A percentile compares a stretch with the other conserved stretches of the same genome.
Evolutionary conservation across 2,797 vertebrate genomes (phyloP).

Genomic region (Okamejei kenojei): DNA sequence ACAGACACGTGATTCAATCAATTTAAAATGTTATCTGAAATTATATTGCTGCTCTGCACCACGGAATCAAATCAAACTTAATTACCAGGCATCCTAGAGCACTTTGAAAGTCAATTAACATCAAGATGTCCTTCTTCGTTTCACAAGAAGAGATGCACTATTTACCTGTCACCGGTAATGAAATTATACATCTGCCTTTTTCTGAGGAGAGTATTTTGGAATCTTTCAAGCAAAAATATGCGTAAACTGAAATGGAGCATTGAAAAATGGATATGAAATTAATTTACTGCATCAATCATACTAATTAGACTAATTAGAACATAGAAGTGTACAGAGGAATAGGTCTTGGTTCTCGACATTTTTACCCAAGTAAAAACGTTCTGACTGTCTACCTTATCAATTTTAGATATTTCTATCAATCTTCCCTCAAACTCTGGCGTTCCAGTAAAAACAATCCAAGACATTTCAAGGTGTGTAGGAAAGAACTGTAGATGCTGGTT

Average conservation of each 20-base stretch:
- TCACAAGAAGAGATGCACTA: conserved; percentile 49
- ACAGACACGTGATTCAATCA: conserved; percentile 44
- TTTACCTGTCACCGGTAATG: conserved; percentile 55
- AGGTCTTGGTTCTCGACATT: too few species aligned
- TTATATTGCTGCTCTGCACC: conserved; percentile 45
- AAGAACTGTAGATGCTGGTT: too few species aligned
- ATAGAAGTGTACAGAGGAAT: too few species aligned
- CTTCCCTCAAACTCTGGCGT: too few species aligned
- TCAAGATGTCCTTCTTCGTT: conserved; percentile 60
- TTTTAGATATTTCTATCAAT: too few species aligned
- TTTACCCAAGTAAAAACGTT: too few species aligned
- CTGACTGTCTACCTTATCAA: too few species aligned
- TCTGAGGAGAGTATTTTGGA: conserved; percentile 44
- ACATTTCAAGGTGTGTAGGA: too few species aligned
- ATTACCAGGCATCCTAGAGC: conserved; percentile 42
- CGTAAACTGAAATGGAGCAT: conserved; percentile 20
- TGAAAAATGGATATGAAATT: conserved; percentile 45
- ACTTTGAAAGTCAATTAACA: conserved; percentile 67
- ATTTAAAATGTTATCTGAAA: conserved; percentile 25
- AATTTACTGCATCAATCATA: conserved; percentile 39
- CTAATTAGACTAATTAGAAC: neutral
- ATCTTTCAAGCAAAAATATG: neutral
- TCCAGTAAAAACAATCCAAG: too few species aligned
- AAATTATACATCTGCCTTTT: conserved; percentile 42
- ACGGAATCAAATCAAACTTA: conserved; percentile 53